Evolutionary conservation across 2,797 vertebrate genomes (phyloP).

Genomic region (Aselliscus stoliczkanus): DNA sequence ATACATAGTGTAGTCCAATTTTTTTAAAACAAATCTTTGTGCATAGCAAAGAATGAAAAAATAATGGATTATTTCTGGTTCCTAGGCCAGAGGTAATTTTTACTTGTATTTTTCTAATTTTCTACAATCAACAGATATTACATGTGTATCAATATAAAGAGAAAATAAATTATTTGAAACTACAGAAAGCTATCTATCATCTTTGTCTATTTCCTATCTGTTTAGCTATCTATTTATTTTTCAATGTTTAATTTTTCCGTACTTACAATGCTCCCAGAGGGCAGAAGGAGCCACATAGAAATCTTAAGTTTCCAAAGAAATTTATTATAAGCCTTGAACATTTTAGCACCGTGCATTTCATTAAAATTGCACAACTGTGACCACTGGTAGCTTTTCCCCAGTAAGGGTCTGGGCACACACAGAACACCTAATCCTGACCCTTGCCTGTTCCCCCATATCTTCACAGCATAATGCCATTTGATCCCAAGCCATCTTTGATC

Average conservation of each 20-base stretch:
- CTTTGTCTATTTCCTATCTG: not conserved
- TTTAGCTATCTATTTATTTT: not conserved
- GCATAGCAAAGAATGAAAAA: not conserved
- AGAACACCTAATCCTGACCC: not conserved
- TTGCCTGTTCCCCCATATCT: conserved; percentile 45
- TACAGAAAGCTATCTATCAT: not conserved
- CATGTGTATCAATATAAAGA: not conserved
- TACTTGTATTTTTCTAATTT: not conserved
- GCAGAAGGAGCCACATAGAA: not conserved
- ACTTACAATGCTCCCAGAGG: not conserved
- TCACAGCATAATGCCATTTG: conserved; percentile 75
- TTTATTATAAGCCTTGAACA: not conserved
- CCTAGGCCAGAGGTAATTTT: not conserved
- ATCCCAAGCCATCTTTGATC: conserved; percentile 79
- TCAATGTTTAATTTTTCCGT: not conserved
- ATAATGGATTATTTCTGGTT: not conserved
- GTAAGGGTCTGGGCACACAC: not conserved
- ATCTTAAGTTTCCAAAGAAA: not conserved
- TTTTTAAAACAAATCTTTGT: not conserved
- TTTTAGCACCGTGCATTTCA: not conserved
- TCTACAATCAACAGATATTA: not conserved
- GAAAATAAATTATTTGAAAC: not conserved
- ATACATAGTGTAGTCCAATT: not conserved
- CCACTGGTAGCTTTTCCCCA: not conserved
- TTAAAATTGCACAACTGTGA: not conserved